Base-by-base conservation (phyloP, 2,888 invertebrate genomes). In the Ommatoiulus sabulosus region DNA sequence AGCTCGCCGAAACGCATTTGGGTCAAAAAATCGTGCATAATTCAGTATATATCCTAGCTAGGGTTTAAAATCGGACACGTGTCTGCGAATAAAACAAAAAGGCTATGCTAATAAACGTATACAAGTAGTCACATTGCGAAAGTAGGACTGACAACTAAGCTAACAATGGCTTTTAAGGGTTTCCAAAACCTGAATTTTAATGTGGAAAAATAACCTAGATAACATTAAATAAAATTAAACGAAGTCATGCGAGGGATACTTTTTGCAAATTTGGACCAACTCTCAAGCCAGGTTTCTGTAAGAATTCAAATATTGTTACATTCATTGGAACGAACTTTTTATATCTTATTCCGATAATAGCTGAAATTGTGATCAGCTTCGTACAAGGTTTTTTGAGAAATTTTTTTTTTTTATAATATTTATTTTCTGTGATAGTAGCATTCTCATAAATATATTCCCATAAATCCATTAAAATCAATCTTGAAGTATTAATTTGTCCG, bases 1-100 rank as follows among this genome's bases (percentile, higher is more conserved):
- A 63, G 63, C 63, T 52, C 52, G 20, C 63, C 63, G 20, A 63
- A 63, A 63, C 63, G 63, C 63, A 63, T 63, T 63, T 63, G 63
- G 63, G 63, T 63, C 63, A 63, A 63, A 63, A 63, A 63, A 52
- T n/a, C 63, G 20, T 63, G 63, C 63, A 63, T 63, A 63, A 63
- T 35, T 35, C 35, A 35, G 35, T 3, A 63, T 63, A 20, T 20
- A 63, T n/a, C 63, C 63, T 63, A 63, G 63, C 63, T n/a, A 63
- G 63, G n/a, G 63, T n/a, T 63, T 63, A 63, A 63, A 63, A 63
- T 63, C n/a, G 63, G 63, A n/a, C 63, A 63, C 63, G 63, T 63
- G 63, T 63, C n/a, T 6, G n/a, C n/a, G 20, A n/a, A 63, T 63
- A 20, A 63, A 46, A 63, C n/a, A 63, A 63, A 63, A 63, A 52